Evolutionary conservation across 2,888 invertebrate species (phyloP).

Genomic region (Saturnia japonica): DNA sequence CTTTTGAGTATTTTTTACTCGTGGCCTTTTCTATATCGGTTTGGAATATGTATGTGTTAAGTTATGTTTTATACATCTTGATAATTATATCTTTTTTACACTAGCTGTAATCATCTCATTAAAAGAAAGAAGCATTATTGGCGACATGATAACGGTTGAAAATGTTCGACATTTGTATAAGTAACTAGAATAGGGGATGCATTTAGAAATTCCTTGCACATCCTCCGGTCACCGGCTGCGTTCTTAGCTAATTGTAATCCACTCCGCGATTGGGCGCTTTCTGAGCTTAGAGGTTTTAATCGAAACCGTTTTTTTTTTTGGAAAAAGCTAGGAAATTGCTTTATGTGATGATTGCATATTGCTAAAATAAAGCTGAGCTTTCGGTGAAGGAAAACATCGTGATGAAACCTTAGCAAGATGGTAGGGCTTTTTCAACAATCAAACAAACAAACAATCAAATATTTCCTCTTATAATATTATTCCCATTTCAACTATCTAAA

Average conservation of each 20-base stretch:
- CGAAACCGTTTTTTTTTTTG: neutral
- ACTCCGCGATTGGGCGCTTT: constrained; percentile 29
- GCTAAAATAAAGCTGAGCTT: too few species aligned
- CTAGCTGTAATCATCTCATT: neutral
- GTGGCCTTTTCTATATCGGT: too few species aligned
- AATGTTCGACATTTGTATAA: constrained; percentile 1
- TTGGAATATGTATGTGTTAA: too few species aligned
- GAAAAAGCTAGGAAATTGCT: too few species aligned
- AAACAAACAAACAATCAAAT: too few species aligned
- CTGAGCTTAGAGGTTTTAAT: neutral
- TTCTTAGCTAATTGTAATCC: constrained; percentile 51
- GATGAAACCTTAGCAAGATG: too few species aligned
- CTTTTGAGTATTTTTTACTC: too few species aligned
- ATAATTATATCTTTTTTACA: neutral
- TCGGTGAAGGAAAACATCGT: too few species aligned
- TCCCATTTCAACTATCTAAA: too few species aligned
- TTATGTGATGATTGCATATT: too few species aligned
- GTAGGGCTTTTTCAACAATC: too few species aligned
- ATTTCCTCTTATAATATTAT: too few species aligned
- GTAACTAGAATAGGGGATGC: constrained; percentile 31
- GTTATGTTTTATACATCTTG: neutral
- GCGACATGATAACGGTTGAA: neutral
- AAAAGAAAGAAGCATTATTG: neutral
- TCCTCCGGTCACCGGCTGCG: constrained; percentile 32
- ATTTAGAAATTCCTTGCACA: constrained; percentile 36